Evolutionary conservation across 1,140 invertebrate species (phyloP).

Genomic region (Manduca sexta): DNA sequence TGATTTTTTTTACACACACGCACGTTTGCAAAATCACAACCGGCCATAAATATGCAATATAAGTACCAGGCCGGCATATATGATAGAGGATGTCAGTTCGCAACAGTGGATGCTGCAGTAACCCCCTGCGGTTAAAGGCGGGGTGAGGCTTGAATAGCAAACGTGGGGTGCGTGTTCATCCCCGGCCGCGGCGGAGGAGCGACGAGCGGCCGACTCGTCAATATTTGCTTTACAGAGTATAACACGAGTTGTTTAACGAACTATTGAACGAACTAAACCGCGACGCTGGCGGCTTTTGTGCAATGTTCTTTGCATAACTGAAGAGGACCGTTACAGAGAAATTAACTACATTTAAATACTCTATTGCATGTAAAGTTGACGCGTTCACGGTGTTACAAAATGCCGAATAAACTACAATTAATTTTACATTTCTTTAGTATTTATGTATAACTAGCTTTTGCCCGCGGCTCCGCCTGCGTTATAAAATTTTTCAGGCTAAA

Average conservation of each 20-base stretch:
- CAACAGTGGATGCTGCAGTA: slow-evolving; percentile 47
- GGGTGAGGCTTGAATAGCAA: slow-evolving; percentile 17
- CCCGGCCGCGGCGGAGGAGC: slow-evolving; percentile 1
- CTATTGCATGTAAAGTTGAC: too few relatives aligned
- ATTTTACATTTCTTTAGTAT: too few relatives aligned
- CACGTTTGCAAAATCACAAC: slow-evolving; percentile 34
- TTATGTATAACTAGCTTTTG: too few relatives aligned
- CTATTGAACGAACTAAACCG: neutral
- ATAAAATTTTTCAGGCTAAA: too few relatives aligned
- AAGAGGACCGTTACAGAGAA: too few relatives aligned
- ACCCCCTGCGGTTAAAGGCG: slow-evolving; percentile 39
- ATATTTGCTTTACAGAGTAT: slow-evolving; percentile 10
- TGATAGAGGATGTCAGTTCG: slow-evolving; percentile 34
- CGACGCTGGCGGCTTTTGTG: neutral
- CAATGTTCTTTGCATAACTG: neutral
- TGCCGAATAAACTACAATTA: too few relatives aligned
- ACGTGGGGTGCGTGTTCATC: slow-evolving; percentile 24
- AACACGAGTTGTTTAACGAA: slow-evolving; percentile 1
- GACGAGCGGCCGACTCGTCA: slow-evolving; percentile 6
- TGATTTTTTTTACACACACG: too few relatives aligned
- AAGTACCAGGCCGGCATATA: slow-evolving; percentile 52
- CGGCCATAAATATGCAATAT: slow-evolving; percentile 59
- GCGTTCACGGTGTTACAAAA: too few relatives aligned
- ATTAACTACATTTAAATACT: too few relatives aligned
- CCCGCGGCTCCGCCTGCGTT: too few relatives aligned